phyloP scores from a whole-genome alignment of 2,888 invertebrate species.

The Trilocha varians region DNA sequence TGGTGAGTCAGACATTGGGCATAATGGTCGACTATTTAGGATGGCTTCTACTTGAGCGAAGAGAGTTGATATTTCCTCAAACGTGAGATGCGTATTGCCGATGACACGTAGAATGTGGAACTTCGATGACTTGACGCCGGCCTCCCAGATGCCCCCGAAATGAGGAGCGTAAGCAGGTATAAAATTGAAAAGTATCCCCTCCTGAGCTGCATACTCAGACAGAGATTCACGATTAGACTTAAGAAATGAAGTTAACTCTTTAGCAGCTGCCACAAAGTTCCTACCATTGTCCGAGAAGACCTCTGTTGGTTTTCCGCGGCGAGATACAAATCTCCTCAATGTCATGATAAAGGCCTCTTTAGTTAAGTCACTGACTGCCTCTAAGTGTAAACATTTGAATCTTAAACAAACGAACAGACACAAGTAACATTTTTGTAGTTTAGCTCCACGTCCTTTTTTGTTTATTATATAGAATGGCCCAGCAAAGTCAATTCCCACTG shows the following conservation, averaged over 20 bases:
- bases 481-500: conserved; percentile 8
- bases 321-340: conserved; percentile 18
- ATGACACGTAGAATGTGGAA: too few species aligned
- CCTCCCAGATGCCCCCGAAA: too few species aligned
- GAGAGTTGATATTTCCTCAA: conserved; percentile 12
- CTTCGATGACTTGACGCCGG: too few species aligned
- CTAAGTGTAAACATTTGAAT: conserved; percentile 18
- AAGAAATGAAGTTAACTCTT: conserved; percentile 15
- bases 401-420: conserved; percentile 16
- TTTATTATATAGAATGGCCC: conserved; percentile 9
- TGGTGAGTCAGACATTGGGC: too few species aligned
- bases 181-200: conserved; percentile 19
- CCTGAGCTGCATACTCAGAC: conserved; percentile 15
- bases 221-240: conserved; percentile 7
- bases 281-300: conserved; percentile 24
- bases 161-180: too few species aligned
- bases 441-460: conserved; percentile 13
- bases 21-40: too few species aligned
- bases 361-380: conserved; percentile 15
- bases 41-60: too few species aligned
- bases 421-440: conserved; percentile 11
- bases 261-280: conserved; percentile 20
- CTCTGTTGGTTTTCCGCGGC: conserved; percentile 20
- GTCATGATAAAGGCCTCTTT: conserved; percentile 22
- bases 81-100: conserved; percentile 10